phyloP scores from a whole-genome alignment of 2,113 vertebrate genomes.

The Pontoporia blainvillei region DNA sequence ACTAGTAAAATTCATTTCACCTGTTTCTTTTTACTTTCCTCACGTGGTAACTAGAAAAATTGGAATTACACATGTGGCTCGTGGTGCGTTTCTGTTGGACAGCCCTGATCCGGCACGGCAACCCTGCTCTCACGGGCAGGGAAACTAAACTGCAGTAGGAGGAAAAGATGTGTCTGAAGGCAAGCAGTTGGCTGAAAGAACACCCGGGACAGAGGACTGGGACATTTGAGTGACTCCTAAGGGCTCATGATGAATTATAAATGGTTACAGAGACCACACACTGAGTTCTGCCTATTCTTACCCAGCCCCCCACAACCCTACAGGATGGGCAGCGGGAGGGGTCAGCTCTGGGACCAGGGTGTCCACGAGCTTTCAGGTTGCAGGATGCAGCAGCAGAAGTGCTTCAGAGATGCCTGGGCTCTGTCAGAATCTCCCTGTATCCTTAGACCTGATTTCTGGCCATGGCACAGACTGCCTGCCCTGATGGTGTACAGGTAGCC shows the following conservation, averaged over 20 bases:
- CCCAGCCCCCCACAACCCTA: not conserved
- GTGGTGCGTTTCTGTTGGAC: not conserved
- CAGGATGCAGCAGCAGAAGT: not conserved
- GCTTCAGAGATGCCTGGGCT: not conserved
- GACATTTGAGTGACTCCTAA: not conserved
- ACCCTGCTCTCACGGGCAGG: not conserved
- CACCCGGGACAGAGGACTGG: accelerated
- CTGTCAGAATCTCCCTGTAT: not conserved
- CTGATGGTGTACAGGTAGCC: not conserved
- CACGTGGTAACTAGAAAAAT: not conserved
- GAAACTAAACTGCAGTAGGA: accelerated
- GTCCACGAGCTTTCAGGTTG: not conserved
- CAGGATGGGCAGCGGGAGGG: not conserved
- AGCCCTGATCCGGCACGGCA: not conserved
- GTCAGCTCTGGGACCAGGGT: no score
- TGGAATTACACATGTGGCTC: not conserved
- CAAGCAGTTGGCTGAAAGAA: not conserved
- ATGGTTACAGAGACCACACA: not conserved
- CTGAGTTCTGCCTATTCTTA: not conserved
- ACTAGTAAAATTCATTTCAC: not conserved
- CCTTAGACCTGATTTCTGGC: not conserved
- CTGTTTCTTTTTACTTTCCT: not conserved
- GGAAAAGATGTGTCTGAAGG: not conserved
- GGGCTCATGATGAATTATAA: not conserved
- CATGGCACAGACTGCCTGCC: not conserved